Evolutionary conservation across 2,797 vertebrate genomes (phyloP).

Genomic region (Salmo trutta): DNA sequence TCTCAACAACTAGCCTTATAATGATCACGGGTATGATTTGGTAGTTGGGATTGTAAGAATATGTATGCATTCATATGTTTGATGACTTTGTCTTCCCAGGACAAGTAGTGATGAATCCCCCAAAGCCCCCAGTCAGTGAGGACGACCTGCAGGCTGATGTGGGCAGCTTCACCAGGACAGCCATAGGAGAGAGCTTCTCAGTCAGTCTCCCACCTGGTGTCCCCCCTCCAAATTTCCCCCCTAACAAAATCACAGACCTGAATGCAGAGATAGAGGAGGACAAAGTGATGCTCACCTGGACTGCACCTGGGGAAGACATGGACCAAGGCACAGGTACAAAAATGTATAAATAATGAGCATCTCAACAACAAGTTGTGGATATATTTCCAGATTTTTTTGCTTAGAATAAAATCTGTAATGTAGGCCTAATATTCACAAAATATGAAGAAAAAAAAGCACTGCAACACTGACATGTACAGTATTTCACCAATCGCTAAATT

Average conservation of each 20-base stretch:
- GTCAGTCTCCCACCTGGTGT: constrained; percentile 33
- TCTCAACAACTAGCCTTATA: neutral
- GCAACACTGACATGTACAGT: neutral
- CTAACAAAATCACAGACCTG: constrained; percentile 68
- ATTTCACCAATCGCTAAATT: neutral
- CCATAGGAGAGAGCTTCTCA: constrained; percentile 51
- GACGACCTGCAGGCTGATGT: constrained; percentile 18
- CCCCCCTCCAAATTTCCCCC: constrained; percentile 57
- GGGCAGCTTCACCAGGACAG: constrained; percentile 48
- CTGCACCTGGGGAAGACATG: constrained; percentile 66
- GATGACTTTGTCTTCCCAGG: constrained; percentile 28
- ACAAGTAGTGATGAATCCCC: constrained; percentile 64
- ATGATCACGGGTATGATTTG: neutral
- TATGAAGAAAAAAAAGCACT: neutral
- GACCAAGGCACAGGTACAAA: constrained; percentile 67
- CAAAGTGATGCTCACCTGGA: constrained; percentile 63
- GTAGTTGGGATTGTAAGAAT: too few species aligned
- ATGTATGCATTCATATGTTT: neutral
- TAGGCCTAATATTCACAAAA: neutral
- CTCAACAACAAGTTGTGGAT: neutral
- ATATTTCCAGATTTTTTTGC: neutral
- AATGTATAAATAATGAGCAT: neutral
- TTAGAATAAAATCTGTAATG: neutral
- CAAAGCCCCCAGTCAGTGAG: constrained; percentile 30
- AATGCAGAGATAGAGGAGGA: constrained; percentile 49